Evolutionary conservation across 2,888 invertebrate genomes (phyloP).

Genomic region (Siphlonurus alternatus): DNA sequence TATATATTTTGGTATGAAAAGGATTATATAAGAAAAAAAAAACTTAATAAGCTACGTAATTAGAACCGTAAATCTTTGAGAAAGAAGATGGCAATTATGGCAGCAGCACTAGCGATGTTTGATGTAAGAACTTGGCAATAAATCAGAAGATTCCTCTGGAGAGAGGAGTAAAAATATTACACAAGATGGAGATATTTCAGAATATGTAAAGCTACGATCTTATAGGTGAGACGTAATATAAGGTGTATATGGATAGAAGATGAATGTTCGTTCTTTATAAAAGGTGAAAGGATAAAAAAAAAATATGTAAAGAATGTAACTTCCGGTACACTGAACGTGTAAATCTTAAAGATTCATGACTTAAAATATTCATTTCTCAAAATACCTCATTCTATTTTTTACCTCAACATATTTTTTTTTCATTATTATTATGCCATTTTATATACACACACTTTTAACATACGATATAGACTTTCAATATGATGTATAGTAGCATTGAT

Average conservation of each 20-base stretch:
- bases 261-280: background rate
- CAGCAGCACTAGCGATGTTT: background rate
- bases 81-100: background rate
- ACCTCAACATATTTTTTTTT: background rate
- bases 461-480: background rate
- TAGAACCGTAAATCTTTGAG: background rate
- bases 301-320: background rate
- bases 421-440: background rate
- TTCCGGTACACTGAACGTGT: background rate
- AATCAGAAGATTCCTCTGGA: background rate
- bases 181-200: background rate
- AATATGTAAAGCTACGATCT: background rate
- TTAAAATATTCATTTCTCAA: background rate
- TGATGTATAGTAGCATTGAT: background rate
- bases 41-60: constrained; percentile 2
- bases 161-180: background rate
- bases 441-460: no score
- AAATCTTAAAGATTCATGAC: background rate
- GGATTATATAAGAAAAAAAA: background rate
- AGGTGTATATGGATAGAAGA: background rate
- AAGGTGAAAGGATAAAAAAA: background rate
- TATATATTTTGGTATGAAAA: background rate
- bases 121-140: background rate
- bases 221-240: background rate
- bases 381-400: background rate